Conservation (phyloP, 53 echinoderm and acorn worm species). For the Zoroaster sp. region DNA sequence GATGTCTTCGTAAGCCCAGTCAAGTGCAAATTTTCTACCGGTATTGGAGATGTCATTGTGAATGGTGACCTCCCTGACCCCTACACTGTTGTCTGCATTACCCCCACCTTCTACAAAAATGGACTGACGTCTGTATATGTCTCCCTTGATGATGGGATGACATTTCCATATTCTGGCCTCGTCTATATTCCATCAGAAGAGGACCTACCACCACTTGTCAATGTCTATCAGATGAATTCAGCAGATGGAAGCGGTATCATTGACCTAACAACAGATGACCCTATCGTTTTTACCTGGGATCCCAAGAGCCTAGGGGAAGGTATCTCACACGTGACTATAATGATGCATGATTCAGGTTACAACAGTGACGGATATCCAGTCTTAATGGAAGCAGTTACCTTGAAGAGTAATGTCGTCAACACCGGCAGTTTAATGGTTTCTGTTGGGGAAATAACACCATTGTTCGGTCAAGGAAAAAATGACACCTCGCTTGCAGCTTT, state of each 20-base stretch:
- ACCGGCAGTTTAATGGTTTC: neutral
- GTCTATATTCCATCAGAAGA: conserved; percentile 64
- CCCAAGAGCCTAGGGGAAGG: conserved; percentile 8
- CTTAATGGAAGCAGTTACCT: neutral
- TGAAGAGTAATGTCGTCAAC: neutral
- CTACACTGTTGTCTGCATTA: conserved; percentile 56
- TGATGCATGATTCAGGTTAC: conserved; percentile 4
- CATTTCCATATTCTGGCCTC: conserved; percentile 63
- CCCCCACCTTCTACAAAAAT: conserved; percentile 55
- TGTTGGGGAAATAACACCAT: neutral
- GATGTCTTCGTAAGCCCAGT: neutral
- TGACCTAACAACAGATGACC: conserved; percentile 18
- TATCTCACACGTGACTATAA: neutral
- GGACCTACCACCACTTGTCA: conserved; percentile 17
- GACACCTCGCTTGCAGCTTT: neutral
- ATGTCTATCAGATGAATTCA: conserved; percentile 16
- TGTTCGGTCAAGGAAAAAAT: neutral
- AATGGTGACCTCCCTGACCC: neutral
- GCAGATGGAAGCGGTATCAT: neutral
- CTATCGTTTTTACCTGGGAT: conserved; percentile 49
- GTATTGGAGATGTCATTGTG: conserved; percentile 17
- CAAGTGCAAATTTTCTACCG: conserved; percentile 49
- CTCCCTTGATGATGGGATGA: conserved; percentile 34
- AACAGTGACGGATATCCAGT: conserved; percentile 40
- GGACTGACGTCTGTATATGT: conserved; percentile 51